Evolutionary conservation across 2,113 vertebrate species (phyloP).

Genomic region (Xenopus laevis): DNA sequence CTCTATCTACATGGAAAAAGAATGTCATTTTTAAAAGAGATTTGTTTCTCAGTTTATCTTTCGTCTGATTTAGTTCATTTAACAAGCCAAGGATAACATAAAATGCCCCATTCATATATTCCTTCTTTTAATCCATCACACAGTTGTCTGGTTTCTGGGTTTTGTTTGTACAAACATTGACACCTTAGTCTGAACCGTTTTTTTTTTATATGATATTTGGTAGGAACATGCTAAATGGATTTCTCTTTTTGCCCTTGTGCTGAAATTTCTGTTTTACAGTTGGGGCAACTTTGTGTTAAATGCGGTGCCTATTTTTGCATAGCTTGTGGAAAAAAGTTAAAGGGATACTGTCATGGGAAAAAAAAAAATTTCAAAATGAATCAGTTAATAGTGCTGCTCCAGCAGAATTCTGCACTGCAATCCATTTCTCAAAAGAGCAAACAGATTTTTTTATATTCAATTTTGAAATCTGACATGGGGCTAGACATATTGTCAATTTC

Average conservation of each 20-base stretch:
- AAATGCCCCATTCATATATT: slow-evolving; percentile 10
- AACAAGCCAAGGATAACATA: slow-evolving; percentile 24
- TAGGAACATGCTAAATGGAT: not conserved
- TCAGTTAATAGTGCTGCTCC: too few species aligned
- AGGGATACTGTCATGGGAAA: too few species aligned
- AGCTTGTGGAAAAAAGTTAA: too few species aligned
- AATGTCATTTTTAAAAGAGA: slow-evolving; percentile 44
- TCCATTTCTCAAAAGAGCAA: too few species aligned
- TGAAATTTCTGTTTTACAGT: not conserved
- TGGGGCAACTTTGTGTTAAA: too few species aligned
- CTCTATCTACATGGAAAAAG: slow-evolving; percentile 44
- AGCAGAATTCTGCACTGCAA: too few species aligned
- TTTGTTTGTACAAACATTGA: not conserved
- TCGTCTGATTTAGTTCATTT: slow-evolving; percentile 32
- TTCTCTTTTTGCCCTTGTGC: not conserved
- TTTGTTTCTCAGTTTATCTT: slow-evolving; percentile 46
- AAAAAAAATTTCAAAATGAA: too few species aligned
- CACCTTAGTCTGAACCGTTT: not conserved
- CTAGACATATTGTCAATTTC: too few species aligned
- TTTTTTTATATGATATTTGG: not conserved
- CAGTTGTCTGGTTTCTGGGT: not conserved
- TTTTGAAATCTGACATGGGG: too few species aligned
- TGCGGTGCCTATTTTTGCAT: too few species aligned
- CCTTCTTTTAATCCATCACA: slow-evolving; percentile 25
- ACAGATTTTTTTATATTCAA: too few species aligned